phyloP scores from a whole-genome alignment of 2,113 vertebrate genomes.

The Urocitellus parryii region DNA sequence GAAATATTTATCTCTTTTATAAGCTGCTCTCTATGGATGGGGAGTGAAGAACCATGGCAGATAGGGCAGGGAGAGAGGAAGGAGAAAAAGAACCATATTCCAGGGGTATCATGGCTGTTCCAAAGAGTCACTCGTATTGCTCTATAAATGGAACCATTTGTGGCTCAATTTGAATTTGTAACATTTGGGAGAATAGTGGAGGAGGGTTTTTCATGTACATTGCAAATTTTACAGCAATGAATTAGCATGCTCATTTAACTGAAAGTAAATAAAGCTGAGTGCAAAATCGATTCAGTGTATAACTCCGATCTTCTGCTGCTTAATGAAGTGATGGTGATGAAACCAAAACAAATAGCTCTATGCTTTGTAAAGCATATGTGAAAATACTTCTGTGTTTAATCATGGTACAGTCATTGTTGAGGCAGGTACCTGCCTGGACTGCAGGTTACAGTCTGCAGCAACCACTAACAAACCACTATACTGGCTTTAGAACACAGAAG shows the following conservation, averaged over 20 bases:
- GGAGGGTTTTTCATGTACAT: conserved; percentile 81
- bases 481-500: not conserved
- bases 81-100: not conserved
- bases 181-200: conserved; percentile 79
- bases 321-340: conserved; percentile 81
- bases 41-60: too few species aligned
- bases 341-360: conserved; percentile 83
- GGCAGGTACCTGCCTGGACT: conserved; percentile 61
- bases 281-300: conserved; percentile 79
- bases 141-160: conserved; percentile 82
- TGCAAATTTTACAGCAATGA: conserved; percentile 83
- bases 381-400: conserved; percentile 80
- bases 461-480: not conserved
- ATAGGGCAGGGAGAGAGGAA: not conserved
- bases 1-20: not conserved
- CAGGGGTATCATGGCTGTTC: conserved; percentile 3
- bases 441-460: conserved; percentile 63
- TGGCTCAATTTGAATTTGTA: conserved; percentile 69
- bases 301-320: conserved; percentile 76
- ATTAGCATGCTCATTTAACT: conserved; percentile 83
- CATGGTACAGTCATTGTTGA: conserved; percentile 57
- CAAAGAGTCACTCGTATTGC: conserved; percentile 70
- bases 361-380: conserved; percentile 77
- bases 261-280: conserved; percentile 82
- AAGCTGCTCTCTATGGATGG: not conserved